Conservation (phyloP, 2,797 vertebrate genomes). For the Tamandua tetradactyla region DNA sequence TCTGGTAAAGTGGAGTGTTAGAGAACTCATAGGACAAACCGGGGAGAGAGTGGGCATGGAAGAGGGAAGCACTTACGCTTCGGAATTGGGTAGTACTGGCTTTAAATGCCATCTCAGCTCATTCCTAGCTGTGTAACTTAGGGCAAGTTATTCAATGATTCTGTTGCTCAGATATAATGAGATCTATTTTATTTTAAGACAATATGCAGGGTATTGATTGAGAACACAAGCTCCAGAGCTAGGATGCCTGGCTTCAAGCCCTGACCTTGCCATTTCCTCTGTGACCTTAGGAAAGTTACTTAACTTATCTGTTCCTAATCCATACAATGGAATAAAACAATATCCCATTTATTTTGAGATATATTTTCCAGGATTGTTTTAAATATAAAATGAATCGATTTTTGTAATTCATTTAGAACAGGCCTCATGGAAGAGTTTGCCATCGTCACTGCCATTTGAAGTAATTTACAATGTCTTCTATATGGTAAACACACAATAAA, state of each 20-base stretch:
- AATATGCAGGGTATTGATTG: too few relatives aligned
- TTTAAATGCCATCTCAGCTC: not conserved
- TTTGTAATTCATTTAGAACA: not conserved
- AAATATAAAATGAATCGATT: not conserved
- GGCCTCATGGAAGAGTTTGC: not conserved
- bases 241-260: not conserved
- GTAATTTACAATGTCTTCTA: not conserved
- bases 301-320: not conserved
- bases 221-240: not conserved
- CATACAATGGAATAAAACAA: not conserved
- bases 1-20: not conserved
- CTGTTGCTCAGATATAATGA: not conserved
- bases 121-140: not conserved
- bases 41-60: not conserved
- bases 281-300: not conserved
- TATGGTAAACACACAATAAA: not conserved
- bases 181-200: not conserved
- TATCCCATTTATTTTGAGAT: too few relatives aligned
- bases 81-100: rapidly evolving
- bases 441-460: not conserved
- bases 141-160: not conserved
- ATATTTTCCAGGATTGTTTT: not conserved
- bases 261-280: not conserved
- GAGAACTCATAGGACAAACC: not conserved
- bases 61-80: not conserved